A percentile compares a stretch with the other conserved stretches of the same genome.
phyloP scores from a whole-genome alignment of 2,797 vertebrate species.

The Austrolebias charrua region DNA sequence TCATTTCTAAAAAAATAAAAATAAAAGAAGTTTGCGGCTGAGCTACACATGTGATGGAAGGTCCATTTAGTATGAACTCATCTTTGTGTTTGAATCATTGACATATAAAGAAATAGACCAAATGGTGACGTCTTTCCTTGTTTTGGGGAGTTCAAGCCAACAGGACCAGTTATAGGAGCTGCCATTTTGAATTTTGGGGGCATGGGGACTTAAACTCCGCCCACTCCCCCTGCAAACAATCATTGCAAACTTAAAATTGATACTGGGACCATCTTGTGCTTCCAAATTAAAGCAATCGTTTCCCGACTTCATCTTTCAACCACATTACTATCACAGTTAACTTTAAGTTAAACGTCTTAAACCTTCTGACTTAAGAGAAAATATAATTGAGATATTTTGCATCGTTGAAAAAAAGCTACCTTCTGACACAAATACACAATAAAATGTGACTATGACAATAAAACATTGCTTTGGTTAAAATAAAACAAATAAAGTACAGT shows the following conservation, averaged over 20 bases:
- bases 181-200: no score
- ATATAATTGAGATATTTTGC: constrained; percentile 13
- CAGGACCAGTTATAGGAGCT: no score
- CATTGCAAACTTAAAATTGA: no score
- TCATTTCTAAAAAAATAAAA: not conserved
- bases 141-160: no score
- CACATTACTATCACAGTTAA: not conserved
- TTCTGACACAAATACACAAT: constrained; percentile 26
- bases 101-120: no score
- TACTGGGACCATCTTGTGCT: no score
- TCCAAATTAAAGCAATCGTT: not conserved
- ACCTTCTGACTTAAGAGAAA: constrained; percentile 5
- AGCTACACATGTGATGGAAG: not conserved
- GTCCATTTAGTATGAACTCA: not conserved
- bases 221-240: no score
- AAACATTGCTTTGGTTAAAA: constrained; percentile 71
- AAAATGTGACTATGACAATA: constrained; percentile 18
- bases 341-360: not conserved
- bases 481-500: constrained; percentile 51
- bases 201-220: no score
- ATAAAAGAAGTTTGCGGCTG: not conserved
- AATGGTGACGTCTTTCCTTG: no score
- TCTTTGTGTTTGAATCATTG: not conserved
- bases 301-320: not conserved
- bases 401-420: constrained; percentile 3